phyloP scores from a whole-genome alignment of 92 coral and sea anemone genomes.

The Metridium senile region DNA sequence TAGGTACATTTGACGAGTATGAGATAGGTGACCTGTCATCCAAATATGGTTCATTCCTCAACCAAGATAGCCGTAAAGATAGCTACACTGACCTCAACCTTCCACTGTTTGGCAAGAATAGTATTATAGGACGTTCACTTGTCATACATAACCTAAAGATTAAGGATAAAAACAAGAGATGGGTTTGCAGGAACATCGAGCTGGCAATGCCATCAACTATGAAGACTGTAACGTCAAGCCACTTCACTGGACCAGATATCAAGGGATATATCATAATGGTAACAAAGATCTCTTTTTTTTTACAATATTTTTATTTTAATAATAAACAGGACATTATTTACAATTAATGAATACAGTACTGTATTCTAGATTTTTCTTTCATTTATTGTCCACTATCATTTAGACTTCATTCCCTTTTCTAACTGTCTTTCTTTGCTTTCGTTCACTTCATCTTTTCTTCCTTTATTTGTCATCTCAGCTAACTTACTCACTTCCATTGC shows the following conservation, averaged over 20 bases:
- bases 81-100: conserved; percentile 73
- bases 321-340: background rate
- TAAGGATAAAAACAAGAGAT: conserved; percentile 59
- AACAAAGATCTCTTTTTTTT: conserved; percentile 19
- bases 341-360: no score
- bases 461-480: background rate
- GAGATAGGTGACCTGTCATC: conserved; percentile 93
- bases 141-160: conserved; percentile 71
- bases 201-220: conserved; percentile 16
- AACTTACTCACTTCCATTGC: background rate
- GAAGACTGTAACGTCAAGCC: conserved; percentile 49
- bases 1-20: conserved; percentile 92
- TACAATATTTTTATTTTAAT: background rate
- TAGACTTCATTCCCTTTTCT: background rate
- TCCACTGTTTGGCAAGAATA: conserved; percentile 88
- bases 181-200: conserved; percentile 87
- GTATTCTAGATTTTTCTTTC: no score
- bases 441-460: background rate
- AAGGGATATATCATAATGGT: conserved; percentile 78
- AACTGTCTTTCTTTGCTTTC: background rate
- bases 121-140: conserved; percentile 85
- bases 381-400: no score
- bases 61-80: conserved; percentile 25
- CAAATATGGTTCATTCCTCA: conserved; percentile 81
- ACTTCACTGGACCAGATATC: conserved; percentile 72